Percentiles rank a stretch among this genome's conserved stretches.
These are phyloP conservation scores for Syngnathus scovelli DNA, from an alignment of 2,113 vertebrate genomes.

Conservation along the genomic window DNA sequence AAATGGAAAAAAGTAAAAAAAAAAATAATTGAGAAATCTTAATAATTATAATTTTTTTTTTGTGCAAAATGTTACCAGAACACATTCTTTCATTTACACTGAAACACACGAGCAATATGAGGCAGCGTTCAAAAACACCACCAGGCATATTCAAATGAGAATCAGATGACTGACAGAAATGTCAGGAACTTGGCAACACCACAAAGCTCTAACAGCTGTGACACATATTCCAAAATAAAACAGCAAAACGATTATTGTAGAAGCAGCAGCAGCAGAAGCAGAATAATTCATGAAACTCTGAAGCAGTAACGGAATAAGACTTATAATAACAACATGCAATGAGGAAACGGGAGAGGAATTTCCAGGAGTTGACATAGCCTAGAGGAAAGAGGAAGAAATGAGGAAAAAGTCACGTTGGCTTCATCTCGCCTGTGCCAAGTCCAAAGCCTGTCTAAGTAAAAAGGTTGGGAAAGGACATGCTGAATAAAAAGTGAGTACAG, in stretches of 20 bases:
- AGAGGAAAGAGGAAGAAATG: constrained; percentile 36
- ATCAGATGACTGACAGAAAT: background rate
- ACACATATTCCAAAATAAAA: constrained; percentile 12
- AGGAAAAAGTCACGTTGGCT: background rate
- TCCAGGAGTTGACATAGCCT: constrained; percentile 35
- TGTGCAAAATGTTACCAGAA: background rate
- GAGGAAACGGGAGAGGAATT: background rate
- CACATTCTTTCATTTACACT: constrained; percentile 18
- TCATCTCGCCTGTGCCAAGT: background rate
- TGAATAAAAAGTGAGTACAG: background rate
- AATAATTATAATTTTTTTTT: no score
- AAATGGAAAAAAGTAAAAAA: background rate
- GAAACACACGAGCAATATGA: background rate
- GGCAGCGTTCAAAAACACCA: background rate
- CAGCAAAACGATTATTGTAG: background rate
- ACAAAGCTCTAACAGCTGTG: constrained; percentile 2
- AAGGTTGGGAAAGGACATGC: constrained; percentile 2
- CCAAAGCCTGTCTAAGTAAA: constrained; percentile 1
- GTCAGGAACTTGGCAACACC: constrained; percentile 6
- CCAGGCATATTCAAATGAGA: constrained; percentile 1
- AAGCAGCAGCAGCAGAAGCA: constrained; percentile 1
- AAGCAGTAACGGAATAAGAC: background rate
- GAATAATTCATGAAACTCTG: background rate
- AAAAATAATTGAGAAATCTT: background rate
- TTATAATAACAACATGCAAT: background rate